These are phyloP conservation scores for Paragorgia papillata DNA, from an alignment of 92 coral and sea anemone genomes.

Conservation along the genomic window DNA sequence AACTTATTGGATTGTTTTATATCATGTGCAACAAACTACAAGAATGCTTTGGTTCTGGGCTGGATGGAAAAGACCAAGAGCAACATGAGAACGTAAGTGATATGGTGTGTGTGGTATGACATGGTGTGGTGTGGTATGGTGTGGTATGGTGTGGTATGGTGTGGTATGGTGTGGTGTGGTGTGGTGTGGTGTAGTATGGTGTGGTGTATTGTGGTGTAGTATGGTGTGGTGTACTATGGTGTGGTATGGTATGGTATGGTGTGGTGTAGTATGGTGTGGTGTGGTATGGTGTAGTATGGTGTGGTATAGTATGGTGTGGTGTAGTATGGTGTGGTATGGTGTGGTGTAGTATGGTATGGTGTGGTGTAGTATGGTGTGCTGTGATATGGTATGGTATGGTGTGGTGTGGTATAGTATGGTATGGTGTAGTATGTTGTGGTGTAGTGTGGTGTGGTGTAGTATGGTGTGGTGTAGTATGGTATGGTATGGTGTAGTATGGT, in stretches of 20 bases:
- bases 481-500: too few species aligned
- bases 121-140: not conserved
- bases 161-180: not conserved
- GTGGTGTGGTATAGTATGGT: not conserved
- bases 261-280: constrained; percentile 2
- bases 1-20: constrained; percentile 91
- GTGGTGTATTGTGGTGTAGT: not conserved
- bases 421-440: not conserved
- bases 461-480: not conserved
- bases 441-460: too few species aligned
- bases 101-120: too few species aligned
- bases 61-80: constrained; percentile 93
- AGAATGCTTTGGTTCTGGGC: constrained; percentile 91
- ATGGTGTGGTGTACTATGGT: not conserved
- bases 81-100: constrained; percentile 89
- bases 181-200: not conserved
- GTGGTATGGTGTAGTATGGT: constrained; percentile 8
- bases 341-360: constrained; percentile 9
- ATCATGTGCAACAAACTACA: constrained; percentile 90
- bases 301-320: constrained; percentile 20
- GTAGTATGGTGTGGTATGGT: constrained; percentile 3
- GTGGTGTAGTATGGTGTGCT: constrained; percentile 10
- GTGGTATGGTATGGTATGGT: constrained; percentile 4
- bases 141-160: constrained; percentile 7
- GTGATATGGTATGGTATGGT: constrained; percentile 23